These are phyloP conservation scores for Apis florea DNA, from an alignment of 1,140 invertebrate species.

Conservation along the genomic window DNA sequence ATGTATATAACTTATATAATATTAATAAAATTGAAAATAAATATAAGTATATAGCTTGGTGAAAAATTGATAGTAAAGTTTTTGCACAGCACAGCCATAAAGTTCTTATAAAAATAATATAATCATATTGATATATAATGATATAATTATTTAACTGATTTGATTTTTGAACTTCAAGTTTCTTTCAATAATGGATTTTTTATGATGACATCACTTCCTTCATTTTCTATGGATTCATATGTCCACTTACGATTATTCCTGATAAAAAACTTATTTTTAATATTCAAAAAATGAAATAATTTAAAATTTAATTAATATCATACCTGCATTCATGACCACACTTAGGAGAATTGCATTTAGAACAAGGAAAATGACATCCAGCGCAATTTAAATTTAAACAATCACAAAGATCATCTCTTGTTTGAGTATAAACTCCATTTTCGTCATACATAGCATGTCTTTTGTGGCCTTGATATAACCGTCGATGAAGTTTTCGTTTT, in stretches of 20 bases:
- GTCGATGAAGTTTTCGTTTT: conserved; percentile 76
- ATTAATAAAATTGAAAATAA: not conserved
- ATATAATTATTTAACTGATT: no score
- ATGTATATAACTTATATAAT: not conserved
- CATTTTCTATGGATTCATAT: conserved; percentile 75
- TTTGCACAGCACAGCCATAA: not conserved
- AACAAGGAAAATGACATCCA: conserved; percentile 90
- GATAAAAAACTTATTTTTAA: not conserved
- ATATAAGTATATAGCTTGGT: not conserved
- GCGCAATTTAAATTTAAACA: conserved; percentile 86
- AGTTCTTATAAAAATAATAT: not conserved
- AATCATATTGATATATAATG: not conserved
- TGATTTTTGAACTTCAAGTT: not conserved
- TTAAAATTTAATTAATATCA: not conserved
- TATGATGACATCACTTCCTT: conserved; percentile 71
- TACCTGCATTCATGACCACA: conserved; percentile 84
- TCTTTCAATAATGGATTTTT: conserved; percentile 68
- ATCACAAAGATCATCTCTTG: conserved; percentile 88
- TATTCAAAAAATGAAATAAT: not conserved
- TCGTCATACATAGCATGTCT: conserved; percentile 73
- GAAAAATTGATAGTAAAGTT: not conserved
- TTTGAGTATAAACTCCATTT: conserved; percentile 76
- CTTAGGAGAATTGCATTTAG: conserved; percentile 85
- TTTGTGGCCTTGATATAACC: conserved; percentile 71
- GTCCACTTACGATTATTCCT: conserved; percentile 76